Base-by-base conservation (phyloP, 2,888 invertebrate genomes). In the Harpalus rufipes region DNA sequence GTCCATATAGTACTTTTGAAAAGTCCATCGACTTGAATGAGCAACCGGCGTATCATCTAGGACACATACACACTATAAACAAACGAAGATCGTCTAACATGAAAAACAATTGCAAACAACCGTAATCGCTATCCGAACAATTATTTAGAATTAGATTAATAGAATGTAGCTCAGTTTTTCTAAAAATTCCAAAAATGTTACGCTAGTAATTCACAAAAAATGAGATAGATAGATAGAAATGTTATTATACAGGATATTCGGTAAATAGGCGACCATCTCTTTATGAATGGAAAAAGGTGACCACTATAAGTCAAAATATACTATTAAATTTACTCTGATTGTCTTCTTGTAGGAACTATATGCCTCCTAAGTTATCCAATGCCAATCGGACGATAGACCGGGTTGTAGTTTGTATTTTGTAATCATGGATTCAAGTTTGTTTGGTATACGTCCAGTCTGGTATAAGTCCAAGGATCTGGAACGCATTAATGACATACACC, bases 1-100 rank as follows among this genome's bases (percentile, higher is more conserved):
- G 72, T 21, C 72, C 68, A 25, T 32, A n/a, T 39, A 32, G 68
- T 32, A 32, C 25, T 32, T 68, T 68, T 39, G 12, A 68, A 39
- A 68, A 68, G 68, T 68, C 68, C 72, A 44, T 74, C 72, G 44
- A 74, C 72, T 74, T 74, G 72, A 44, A 74, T 74, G 72, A 8
- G 72, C 72, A 74, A 10, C 72, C 16, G 44, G 44, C 72, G 72
- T 74, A 74, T 74, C 72, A 74, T 74, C 72, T 74, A 41, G 72
- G 72, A 10, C 72, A 74, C 44, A 21, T 21, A 21, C 21, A 21
- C 3, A 74, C 72, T 41, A 16, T 7, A 44, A 74, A 74, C 68
- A 39, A 39, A 65, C 39, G 21, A 68, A n/a, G 25, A 68, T 39
- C 68, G 65, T 32, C 68, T 14, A n/a, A 68, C 63, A 12, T 25